Base-by-base conservation (phyloP, 2,888 invertebrate genomes). In the Eretmocerus hayati region DNA sequence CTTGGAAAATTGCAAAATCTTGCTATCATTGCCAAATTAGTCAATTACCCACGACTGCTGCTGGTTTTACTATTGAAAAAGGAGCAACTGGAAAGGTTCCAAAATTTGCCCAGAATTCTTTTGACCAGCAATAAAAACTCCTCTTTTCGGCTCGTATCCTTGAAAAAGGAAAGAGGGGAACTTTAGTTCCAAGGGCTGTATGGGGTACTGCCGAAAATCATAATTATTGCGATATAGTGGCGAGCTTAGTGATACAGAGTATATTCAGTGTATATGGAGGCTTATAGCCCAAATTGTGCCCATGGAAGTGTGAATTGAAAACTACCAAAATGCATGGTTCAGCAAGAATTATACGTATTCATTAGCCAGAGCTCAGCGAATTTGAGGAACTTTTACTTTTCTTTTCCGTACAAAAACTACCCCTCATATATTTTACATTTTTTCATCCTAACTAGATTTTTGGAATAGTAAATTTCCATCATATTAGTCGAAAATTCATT, bases 261-360 rank as follows among this genome's bases (percentile, higher is more conserved):
- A 19, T 4, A 15, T n/a, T 4, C 20, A n/a, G 19, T 19, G 44
- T 41, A 38, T 45, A 62, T 64, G 59, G 60, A 62, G 62, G 63
- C 62, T 64, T 64, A 58, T 58, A 62, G 58, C 58, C 54, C 57
- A 55, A 53, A 54, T 56, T 53, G 49, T 50, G 53, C 54, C 55
- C 47, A 46, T 53, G 53, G 47, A 43, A 48, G 53, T 52, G 58
- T 63, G 65, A 66, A 66, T 66, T 66, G 65, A 64, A 66, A 66
- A 64, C 65, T 66, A 66, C 62, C 65, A 58, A 66, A 66, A 66
- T 62, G 63, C 62, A 62, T 62, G 62, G 64, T 63, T 65, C 61
- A 59, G 58, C 56, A 62, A 62, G 65, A 69, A 69, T 70, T 70
- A 70, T 70, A 66, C 65, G 68, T 70, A 68, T 70, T 70, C 70